Evolutionary conservation across 2,888 invertebrate genomes (phyloP).

Genomic region (Clivina fossor): DNA sequence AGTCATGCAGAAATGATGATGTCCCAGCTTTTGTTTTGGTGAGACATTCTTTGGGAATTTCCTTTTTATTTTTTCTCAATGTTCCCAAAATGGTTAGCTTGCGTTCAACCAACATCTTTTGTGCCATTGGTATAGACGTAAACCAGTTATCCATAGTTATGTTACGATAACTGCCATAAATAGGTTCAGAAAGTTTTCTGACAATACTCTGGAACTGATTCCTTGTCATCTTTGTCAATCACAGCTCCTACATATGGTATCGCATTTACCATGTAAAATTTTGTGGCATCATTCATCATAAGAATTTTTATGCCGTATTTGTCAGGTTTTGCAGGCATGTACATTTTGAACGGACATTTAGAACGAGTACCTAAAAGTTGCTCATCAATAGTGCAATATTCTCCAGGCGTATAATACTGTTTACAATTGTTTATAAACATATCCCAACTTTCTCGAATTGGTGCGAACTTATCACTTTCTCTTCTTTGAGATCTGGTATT

Average conservation of each 20-base stretch:
- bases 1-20: constrained; percentile 40
- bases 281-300: constrained; percentile 46
- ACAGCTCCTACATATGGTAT: constrained; percentile 46
- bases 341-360: constrained; percentile 41
- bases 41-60: constrained; percentile 33
- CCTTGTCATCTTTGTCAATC: constrained; percentile 35
- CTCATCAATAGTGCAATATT: constrained; percentile 44
- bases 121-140: constrained; percentile 37
- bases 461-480: constrained; percentile 41
- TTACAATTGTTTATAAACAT: constrained; percentile 39
- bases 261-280: constrained; percentile 46
- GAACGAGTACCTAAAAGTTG: constrained; percentile 42
- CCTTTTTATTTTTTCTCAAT: constrained; percentile 38
- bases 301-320: constrained; percentile 48
- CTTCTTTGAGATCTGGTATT: constrained; percentile 29
- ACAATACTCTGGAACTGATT: constrained; percentile 37
- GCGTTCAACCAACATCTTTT: constrained; percentile 33
- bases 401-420: constrained; percentile 36
- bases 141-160: constrained; percentile 39
- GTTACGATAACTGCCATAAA: constrained; percentile 39
- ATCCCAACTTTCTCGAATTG: constrained; percentile 43
- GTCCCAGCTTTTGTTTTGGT: constrained; percentile 31
- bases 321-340: constrained; percentile 45
- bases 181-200: constrained; percentile 39
- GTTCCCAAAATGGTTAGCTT: constrained; percentile 38